Percentiles rank a stretch among this genome's conserved stretches.
These are phyloP conservation scores for Darevskia mixta DNA, from an alignment of 2,797 vertebrate species.

Conservation along the genomic window DNA sequence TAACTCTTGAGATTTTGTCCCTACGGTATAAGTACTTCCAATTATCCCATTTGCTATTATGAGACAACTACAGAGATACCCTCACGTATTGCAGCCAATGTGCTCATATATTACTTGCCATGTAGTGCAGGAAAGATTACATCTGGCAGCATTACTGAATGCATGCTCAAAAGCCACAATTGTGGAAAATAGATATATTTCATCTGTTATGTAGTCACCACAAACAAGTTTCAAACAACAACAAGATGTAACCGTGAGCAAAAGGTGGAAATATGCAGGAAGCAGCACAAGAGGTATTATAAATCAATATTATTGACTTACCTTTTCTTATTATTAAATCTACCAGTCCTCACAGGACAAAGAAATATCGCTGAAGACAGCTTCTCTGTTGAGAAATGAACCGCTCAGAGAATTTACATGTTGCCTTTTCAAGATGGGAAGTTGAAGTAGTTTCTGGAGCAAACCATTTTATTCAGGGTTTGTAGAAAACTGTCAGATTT, in stretches of 20 bases:
- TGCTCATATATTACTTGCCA: constrained; percentile 12
- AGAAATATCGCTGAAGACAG: constrained; percentile 34
- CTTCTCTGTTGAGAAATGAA: constrained; percentile 25
- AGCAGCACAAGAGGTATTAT: constrained; percentile 64
- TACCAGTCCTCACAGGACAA: constrained; percentile 53
- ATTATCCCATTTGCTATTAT: constrained; percentile 13
- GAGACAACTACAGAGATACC: background rate
- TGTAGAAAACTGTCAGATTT: constrained; percentile 42
- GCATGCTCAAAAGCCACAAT: constrained; percentile 22
- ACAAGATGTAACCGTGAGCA: constrained; percentile 9
- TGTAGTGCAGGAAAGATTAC: background rate
- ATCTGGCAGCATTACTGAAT: background rate
- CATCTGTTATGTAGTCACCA: constrained; percentile 21
- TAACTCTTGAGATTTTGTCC: background rate
- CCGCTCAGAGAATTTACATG: constrained; percentile 53
- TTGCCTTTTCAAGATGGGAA: constrained; percentile 39
- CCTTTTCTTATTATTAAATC: constrained; percentile 61
- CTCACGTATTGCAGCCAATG: background rate
- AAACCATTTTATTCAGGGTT: constrained; percentile 25
- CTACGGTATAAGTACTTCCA: constrained; percentile 2
- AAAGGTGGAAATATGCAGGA: constrained; percentile 48
- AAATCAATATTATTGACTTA: constrained; percentile 30
- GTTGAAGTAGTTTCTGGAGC: constrained; percentile 27
- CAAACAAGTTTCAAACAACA: constrained; percentile 24
- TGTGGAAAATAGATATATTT: background rate